Base-by-base conservation (phyloP, 2,113 vertebrate species). In the Sterna hirundo region DNA sequence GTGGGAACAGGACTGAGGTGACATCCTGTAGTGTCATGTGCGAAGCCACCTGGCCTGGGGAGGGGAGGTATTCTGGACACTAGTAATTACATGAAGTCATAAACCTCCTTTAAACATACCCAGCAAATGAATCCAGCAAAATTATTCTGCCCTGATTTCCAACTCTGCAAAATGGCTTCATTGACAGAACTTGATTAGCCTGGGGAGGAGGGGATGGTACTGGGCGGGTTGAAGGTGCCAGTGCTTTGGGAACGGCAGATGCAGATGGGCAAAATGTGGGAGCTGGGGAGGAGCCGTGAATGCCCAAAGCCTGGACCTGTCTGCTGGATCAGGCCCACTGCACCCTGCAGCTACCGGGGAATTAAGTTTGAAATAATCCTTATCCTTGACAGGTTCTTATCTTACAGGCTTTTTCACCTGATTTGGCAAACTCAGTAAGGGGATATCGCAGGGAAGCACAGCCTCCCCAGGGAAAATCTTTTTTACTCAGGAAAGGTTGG, bases 71-170 rank as follows among this genome's bases (percentile, higher is more conserved):
- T n/a, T 61, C 65, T 87, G 88, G 77, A 52, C 83, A 65, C 69
- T 12, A n/a, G 20, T 79, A 86, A 96, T 95, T 96, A 87, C 11
- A 5, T 81, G 77, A 93, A 88, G 72, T 74, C 77, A 91, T 68
- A 71, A 88, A 76, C 47, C n/a, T 88, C 64, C 69, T 60, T 52
- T 72, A 64, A 87, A 52, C 52, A 65, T 60, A 32, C 38, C 42
- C 75, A 46, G 65, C 36, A 62, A 71, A 65, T 6, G 29, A 84
- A 52, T 8, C 15, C 62, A 22, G 55, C 4, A 36, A n/a, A 88
- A 64, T 72, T 62, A 32, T 47, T 38, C 57, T 68, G 65, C 61
- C 42, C 72, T 51, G 64, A 13, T 62, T 83, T 86, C 76, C 76
- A 70, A 0, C 62, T 52, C 42, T 3, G 38, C 55, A 52, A 47